Conservation (phyloP, 2,797 vertebrate species). For the Gallirallus australis region DNA sequence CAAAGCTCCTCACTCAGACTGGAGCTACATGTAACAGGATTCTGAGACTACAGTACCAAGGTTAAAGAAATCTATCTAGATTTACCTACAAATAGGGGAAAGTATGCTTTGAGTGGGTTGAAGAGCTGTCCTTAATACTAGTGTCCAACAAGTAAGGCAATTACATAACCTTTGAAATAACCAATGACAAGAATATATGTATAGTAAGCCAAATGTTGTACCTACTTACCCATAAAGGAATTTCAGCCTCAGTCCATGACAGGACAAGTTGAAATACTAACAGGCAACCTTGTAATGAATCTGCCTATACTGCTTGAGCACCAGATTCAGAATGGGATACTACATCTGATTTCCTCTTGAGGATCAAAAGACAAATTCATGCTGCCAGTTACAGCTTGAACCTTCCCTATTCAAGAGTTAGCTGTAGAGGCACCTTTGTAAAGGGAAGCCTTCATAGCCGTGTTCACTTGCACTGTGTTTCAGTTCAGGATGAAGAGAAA, state of each 20-base stretch:
- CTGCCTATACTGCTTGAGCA: background rate
- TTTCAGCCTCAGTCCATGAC: background rate
- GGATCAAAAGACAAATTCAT: background rate
- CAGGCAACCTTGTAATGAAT: background rate
- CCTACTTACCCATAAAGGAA: background rate
- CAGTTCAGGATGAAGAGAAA: background rate
- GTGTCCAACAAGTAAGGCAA: background rate
- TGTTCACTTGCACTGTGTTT: background rate
- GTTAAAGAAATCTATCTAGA: background rate
- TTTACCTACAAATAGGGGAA: background rate
- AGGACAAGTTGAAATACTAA: background rate
- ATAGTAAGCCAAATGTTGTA: background rate
- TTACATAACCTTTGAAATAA: background rate
- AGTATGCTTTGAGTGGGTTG: background rate
- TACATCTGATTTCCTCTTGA: background rate
- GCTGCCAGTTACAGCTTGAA: background rate
- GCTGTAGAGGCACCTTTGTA: background rate
- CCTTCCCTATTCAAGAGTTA: background rate
- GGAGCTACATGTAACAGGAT: background rate
- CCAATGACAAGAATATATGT: background rate
- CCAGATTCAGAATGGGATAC: background rate
- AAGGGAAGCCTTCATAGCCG: background rate
- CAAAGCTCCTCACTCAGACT: background rate
- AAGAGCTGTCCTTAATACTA: background rate
- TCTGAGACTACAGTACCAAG: background rate